phyloP scores from a whole-genome alignment of 2,797 vertebrate genomes.

The Sebastes vulpes region DNA sequence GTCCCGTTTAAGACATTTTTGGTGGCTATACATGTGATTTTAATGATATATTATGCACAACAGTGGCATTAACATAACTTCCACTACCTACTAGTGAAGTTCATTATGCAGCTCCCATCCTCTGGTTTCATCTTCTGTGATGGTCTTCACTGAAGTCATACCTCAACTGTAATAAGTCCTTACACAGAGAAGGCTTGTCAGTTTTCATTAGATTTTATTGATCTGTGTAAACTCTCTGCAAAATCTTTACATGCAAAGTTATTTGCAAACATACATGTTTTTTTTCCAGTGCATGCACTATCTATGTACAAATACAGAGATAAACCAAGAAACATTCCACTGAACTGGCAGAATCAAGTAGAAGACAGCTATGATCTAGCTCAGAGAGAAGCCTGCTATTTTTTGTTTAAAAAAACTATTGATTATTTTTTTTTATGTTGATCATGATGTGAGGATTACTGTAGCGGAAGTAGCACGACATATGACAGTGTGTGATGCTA shows the following conservation, averaged over 20 bases:
- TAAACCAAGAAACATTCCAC: conserved; percentile 76
- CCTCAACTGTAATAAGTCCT: not conserved
- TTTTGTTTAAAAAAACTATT: conserved; percentile 14
- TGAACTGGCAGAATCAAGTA: conserved; percentile 70
- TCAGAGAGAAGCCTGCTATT: conserved; percentile 54
- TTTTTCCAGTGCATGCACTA: conserved; percentile 89
- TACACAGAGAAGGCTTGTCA: not conserved
- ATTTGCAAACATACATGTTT: conserved; percentile 88
- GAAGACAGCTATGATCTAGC: conserved; percentile 52
- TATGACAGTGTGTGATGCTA: conserved; percentile 44
- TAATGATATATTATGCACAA: not conserved
- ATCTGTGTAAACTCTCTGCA: conserved; percentile 86
- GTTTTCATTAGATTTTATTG: conserved; percentile 83
- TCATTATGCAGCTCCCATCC: not conserved
- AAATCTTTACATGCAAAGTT: conserved; percentile 92
- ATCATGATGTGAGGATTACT: conserved; percentile 39
- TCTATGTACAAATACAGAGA: conserved; percentile 87
- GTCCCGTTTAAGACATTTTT: not conserved
- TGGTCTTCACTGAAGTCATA: not conserved
- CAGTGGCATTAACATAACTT: not conserved
- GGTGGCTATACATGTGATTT: not conserved
- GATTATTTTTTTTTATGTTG: conserved; percentile 18
- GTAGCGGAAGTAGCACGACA: conserved; percentile 37
- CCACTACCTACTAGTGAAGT: not conserved
- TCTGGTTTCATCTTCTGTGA: not conserved